Evolutionary conservation across 2,888 invertebrate species (phyloP), one percentile per base, ranked within the genome.

Genomic region (Pyrrhia umbra): DNA sequence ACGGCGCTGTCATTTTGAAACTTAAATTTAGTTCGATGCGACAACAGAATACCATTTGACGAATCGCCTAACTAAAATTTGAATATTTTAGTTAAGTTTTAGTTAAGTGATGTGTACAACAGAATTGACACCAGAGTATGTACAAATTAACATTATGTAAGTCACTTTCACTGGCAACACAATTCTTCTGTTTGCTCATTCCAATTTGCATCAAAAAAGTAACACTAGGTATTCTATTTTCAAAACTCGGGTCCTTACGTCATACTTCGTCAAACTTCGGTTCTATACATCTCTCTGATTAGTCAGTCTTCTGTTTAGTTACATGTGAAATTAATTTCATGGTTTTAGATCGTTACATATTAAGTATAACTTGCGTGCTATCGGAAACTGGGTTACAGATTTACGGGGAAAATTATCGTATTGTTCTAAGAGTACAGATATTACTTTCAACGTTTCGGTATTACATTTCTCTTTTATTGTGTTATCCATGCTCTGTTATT

Each of bases 181-280:
- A 74, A 82, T 87, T 87, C 84, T 74, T 81, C 68, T 82, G 82
- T 86, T 86, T 86, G 88, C 85, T 85, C 85, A 86, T 88, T 90
- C 86, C 90, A 92, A 92, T 93, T 92, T 93, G 89, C 92, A 91
- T 86, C 81, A 80, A 81, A 86, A 88, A 85, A 82, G 83, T 84
- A 85, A 63, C 64, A 69, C 84, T 84, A 85, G 81, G 76, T 86
- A 81, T 84, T 84, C 82, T 84, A 81, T 86, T 85, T 75, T 58
- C 60, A 80, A 78, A 78, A 75, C 72, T 71, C 52, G 60, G 37
- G 13, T 37, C 37, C 27, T 77, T 79, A 76, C 73, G 67, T 71
- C 68, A 80, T 23, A 46, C 27, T 54, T 71, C 54, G 59, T 55
- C 30, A 47, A 51, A 56, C 56, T 27, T 63, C 60, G 54, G 54